A percentile compares a stretch with the other conserved stretches of the same genome.
These are phyloP conservation scores for Nebria brevicollis DNA, from an alignment of 2,888 invertebrate species.

Conservation along the genomic window DNA sequence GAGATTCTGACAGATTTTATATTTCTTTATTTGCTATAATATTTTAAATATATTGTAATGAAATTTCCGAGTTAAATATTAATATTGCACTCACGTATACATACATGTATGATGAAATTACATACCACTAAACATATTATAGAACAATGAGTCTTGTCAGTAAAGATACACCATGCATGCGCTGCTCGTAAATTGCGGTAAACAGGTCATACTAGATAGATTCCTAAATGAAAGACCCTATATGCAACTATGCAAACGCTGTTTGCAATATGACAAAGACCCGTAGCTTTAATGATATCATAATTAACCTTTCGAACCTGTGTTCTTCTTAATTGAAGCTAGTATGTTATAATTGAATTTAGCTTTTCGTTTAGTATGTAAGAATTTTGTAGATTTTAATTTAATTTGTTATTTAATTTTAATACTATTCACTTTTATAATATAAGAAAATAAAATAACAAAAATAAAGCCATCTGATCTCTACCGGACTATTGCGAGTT, in stretches of 20 bases:
- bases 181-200: not conserved
- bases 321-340: not conserved
- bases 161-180: not conserved
- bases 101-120: not conserved
- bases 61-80: not conserved
- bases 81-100: not conserved
- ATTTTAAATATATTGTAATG: not conserved
- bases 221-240: not conserved
- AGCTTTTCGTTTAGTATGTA: not conserved
- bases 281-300: not conserved
- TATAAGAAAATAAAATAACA: too few relatives aligned
- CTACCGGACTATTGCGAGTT: too few relatives aligned
- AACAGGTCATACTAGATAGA: not conserved
- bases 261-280: not conserved
- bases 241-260: not conserved
- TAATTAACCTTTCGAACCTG: not conserved
- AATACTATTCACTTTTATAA: too few relatives aligned
- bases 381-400: not conserved
- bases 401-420: too few relatives aligned
- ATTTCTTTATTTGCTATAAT: not conserved
- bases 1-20: too few relatives aligned
- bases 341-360: not conserved
- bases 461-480: too few relatives aligned
- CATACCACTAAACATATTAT: conserved; percentile 1
- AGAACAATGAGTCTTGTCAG: not conserved